Evolutionary conservation across 2,888 invertebrate genomes (phyloP), one percentile per base, ranked within the genome.

Genomic region (Meiosimyza decipiens): DNA sequence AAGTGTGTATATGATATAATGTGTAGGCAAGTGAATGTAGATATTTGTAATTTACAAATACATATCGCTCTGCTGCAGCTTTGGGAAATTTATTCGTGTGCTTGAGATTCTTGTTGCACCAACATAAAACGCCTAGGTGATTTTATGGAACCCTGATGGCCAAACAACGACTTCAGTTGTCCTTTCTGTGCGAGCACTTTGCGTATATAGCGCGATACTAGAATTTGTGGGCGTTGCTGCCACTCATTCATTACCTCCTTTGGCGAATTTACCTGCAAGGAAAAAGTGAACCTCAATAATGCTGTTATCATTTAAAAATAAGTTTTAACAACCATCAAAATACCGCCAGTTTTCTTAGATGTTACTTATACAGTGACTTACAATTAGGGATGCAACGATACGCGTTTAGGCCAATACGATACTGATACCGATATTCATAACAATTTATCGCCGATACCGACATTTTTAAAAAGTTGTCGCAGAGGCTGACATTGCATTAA

Each of bases 81-180:
- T 57, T 18, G 40, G 12, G 18, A 49, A 11, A 73, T 60, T 89
- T 95, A 96, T 87, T 96, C 95, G 85, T 95, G 95, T 77, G 92
- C 95, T 88, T 95, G 94, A 12, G 95, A 95, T 87, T 96, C 96
- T 84, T 96, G 95, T 85, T 95, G 95, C 50, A 95, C 96, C 75
- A 96, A 89, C 85, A 95, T 95, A 89, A 94, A 95, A 76, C 95
- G 91, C 71, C 96, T 90, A 28, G 95, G 95, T 78, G 95, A 95
- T 88, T 95, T 95, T 84, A 95, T 91, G 6, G 94, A 94, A 51
- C 95, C 94, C 83, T 94, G 94, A 0, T 92, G 92, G 0, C 83
- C 82, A 60, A 94, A 94, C 80, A 94, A 92, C 0, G 92, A 92
- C 76, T 86, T 84, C 71, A 94, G 88, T 63, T 92, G 90, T 0